Evolutionary conservation across 2,113 vertebrate genomes (phyloP).

Genomic region (Hemiprocne comata): DNA sequence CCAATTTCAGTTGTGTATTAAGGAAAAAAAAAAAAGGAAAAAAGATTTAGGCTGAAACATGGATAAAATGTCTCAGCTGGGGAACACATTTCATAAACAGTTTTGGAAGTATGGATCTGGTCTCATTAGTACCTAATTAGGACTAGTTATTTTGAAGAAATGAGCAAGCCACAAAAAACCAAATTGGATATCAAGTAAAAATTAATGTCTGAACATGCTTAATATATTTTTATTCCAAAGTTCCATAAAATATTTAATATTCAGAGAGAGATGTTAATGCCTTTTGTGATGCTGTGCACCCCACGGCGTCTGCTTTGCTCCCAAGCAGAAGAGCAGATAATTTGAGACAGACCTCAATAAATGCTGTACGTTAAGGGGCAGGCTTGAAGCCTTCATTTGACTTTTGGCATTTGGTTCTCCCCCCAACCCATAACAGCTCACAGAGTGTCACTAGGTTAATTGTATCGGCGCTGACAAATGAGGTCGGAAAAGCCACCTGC

Average conservation of each 20-base stretch:
- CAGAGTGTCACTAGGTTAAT: slow-evolving; percentile 50
- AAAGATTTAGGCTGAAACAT: slow-evolving; percentile 62
- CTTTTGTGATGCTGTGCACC: slow-evolving; percentile 22
- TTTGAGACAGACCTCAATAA: not conserved
- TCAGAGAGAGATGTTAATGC: slow-evolving; percentile 9
- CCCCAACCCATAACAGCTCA: not conserved
- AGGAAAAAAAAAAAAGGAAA: slow-evolving; percentile 20
- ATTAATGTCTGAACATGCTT: slow-evolving; percentile 33
- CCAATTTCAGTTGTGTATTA: slow-evolving; percentile 56
- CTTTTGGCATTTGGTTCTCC: not conserved
- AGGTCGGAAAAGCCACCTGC: not conserved
- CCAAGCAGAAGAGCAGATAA: not conserved
- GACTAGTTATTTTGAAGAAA: slow-evolving; percentile 70
- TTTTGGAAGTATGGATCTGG: slow-evolving; percentile 66
- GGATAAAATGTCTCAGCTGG: slow-evolving; percentile 64
- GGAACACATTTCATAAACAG: slow-evolving; percentile 67
- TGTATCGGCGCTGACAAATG: slow-evolving; percentile 21
- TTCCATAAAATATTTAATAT: slow-evolving; percentile 54
- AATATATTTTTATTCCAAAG: slow-evolving; percentile 49
- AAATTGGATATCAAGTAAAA: slow-evolving; percentile 45
- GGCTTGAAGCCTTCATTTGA: not conserved
- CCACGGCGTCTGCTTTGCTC: not conserved
- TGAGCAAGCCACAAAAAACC: slow-evolving; percentile 53
- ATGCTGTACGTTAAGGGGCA: not conserved
- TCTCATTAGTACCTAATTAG: slow-evolving; percentile 72